Evolutionary conservation across 2,888 invertebrate species (phyloP).

Genomic region (Cantharis lateralis): DNA sequence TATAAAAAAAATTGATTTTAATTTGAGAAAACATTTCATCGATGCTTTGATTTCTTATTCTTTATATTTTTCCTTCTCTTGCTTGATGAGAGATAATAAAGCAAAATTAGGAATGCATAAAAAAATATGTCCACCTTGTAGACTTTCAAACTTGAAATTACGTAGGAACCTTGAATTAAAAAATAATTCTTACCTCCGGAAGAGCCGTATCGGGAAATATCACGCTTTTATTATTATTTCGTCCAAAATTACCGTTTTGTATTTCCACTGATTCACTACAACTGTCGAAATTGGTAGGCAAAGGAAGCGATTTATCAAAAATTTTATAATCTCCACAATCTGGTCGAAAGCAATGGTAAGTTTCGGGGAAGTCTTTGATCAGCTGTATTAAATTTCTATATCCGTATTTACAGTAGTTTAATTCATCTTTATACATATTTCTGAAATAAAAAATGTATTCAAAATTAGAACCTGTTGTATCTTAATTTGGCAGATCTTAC

Average conservation of each 20-base stretch:
- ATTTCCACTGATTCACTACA: constrained; percentile 5
- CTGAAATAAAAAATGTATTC: constrained; percentile 33
- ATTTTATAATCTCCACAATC: constrained; percentile 48
- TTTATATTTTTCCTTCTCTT: too few species aligned
- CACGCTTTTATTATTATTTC: background rate
- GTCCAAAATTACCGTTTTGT: background rate
- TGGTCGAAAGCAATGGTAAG: constrained; percentile 46
- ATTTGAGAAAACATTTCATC: background rate
- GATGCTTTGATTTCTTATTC: too few species aligned
- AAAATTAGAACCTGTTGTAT: background rate
- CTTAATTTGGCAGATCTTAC: constrained; percentile 43
- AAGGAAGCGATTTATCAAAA: constrained; percentile 45
- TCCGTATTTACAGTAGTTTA: constrained; percentile 45
- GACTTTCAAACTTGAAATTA: too few species aligned
- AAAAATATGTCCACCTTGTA: too few species aligned
- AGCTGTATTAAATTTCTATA: constrained; percentile 47
- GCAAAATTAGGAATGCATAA: too few species aligned
- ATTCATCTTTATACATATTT: constrained; percentile 39
- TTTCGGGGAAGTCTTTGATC: constrained; percentile 43
- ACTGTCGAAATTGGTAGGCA: constrained; percentile 31
- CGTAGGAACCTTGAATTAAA: too few species aligned
- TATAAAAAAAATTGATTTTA: background rate
- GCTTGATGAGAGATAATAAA: too few species aligned
- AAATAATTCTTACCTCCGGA: background rate
- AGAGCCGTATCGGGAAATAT: background rate